Conservation (phyloP, 2,888 invertebrate genomes). For the Bellardia pandia region DNA sequence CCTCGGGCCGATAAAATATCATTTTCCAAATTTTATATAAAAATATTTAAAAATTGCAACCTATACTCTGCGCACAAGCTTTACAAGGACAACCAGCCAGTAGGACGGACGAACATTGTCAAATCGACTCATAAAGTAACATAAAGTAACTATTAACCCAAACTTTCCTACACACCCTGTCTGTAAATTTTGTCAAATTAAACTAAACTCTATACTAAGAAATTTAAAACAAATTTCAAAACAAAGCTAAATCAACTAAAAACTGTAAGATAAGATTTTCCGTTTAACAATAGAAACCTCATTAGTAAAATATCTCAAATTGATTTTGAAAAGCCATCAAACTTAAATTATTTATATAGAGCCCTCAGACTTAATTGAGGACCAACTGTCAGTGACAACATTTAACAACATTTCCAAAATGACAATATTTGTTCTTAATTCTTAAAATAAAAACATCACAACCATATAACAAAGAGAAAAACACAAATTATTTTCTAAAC, state of each 20-base stretch:
- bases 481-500: not conserved
- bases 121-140: too few species aligned
- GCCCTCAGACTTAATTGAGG: conserved; percentile 28
- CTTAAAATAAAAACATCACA: conserved; percentile 17
- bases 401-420: conserved; percentile 29
- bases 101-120: too few species aligned
- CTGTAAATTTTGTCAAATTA: too few species aligned
- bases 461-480: not conserved
- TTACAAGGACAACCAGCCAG: too few species aligned
- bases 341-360: conserved; percentile 4
- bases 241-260: not conserved
- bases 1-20: too few species aligned
- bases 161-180: too few species aligned
- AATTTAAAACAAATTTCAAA: not conserved
- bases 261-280: not conserved
- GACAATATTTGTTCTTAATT: conserved; percentile 37
- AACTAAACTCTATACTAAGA: too few species aligned
- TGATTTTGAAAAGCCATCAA: not conserved
- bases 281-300: not conserved
- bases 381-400: conserved; percentile 25
- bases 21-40: too few species aligned
- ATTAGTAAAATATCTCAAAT: not conserved
- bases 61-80: too few species aligned
- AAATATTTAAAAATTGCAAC: too few species aligned
- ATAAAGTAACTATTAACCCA: too few species aligned